These are phyloP conservation scores for Pteropus rufus DNA, from an alignment of 2,797 vertebrate species.

Conservation along the genomic window DNA sequence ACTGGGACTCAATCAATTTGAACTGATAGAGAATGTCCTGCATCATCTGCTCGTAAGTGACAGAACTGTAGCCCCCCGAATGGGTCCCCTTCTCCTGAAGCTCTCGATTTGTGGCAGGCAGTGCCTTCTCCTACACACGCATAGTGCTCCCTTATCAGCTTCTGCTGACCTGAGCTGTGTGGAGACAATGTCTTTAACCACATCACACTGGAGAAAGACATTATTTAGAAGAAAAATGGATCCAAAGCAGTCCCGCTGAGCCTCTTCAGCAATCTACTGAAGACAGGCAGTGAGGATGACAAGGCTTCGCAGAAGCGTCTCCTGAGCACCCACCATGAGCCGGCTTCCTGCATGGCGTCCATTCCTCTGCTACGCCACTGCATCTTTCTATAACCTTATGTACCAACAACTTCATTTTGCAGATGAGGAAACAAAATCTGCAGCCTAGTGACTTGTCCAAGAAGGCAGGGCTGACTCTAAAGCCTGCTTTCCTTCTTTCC, in stretches of 20 bases:
- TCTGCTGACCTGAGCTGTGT: not conserved
- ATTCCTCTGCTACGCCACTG: not conserved
- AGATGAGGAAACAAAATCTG: conserved; percentile 7
- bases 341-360: not conserved
- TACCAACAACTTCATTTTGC: not conserved
- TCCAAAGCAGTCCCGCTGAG: not conserved
- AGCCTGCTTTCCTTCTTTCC: not conserved
- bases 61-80: not conserved
- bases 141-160: not conserved
- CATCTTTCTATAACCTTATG: not conserved
- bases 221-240: not conserved
- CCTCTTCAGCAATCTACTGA: not conserved
- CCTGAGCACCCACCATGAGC: not conserved
- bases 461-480: not conserved
- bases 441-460: not conserved
- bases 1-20: not conserved
- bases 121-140: not conserved
- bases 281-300: not conserved
- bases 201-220: not conserved
- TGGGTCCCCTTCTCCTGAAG: not conserved
- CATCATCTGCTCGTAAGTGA: not conserved
- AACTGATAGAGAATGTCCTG: not conserved
- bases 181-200: conserved; percentile 29
- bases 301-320: not conserved
- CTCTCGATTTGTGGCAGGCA: not conserved